These are phyloP conservation scores for Enhydra lutris DNA, from an alignment of 2,113 vertebrate species.

Conservation along the genomic window DNA sequence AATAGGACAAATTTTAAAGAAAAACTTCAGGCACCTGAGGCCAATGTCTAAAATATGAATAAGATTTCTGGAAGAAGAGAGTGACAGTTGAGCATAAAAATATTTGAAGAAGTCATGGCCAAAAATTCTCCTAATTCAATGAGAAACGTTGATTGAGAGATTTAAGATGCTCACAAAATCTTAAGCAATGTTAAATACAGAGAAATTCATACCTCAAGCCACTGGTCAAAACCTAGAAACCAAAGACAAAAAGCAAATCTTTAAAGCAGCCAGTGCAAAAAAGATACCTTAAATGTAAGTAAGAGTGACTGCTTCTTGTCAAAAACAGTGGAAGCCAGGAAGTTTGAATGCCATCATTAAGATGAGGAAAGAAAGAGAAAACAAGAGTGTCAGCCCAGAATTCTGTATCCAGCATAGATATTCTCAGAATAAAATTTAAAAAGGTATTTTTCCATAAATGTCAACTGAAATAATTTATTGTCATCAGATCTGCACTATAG, in stretches of 20 bases:
- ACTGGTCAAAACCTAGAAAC: background rate
- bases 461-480: background rate
- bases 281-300: background rate
- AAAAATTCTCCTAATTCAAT: background rate
- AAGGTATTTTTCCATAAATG: constrained; percentile 14
- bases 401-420: background rate
- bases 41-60: background rate
- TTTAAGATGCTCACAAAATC: background rate
- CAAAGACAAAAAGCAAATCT: background rate
- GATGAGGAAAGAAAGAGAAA: background rate
- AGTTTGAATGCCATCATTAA: background rate
- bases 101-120: background rate
- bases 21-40: background rate
- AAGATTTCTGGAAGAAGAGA: background rate
- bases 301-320: background rate
- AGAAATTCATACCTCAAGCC: background rate
- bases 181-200: background rate
- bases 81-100: background rate
- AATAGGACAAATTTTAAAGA: background rate
- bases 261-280: background rate
- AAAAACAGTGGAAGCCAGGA: background rate
- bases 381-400: background rate
- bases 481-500: background rate
- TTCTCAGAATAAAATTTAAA: constrained; percentile 2
- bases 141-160: constrained; percentile 24